Evolutionary conservation across 2,113 vertebrate genomes (phyloP).

Genomic region (Channa maculata): DNA sequence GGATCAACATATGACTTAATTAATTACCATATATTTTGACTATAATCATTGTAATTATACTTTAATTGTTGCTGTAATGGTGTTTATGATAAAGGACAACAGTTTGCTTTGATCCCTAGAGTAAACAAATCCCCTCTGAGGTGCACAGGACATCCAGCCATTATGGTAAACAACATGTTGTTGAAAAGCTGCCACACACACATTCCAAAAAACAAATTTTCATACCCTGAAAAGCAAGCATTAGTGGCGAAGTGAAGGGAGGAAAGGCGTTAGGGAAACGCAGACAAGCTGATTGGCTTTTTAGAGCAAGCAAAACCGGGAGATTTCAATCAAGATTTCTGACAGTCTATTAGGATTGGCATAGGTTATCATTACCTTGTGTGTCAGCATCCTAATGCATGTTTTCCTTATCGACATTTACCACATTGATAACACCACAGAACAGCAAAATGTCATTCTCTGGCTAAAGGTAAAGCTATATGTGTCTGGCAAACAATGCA

Average conservation of each 20-base stretch:
- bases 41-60: too few species aligned
- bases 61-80: too few species aligned
- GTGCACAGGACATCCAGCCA: not conserved
- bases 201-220: conserved; percentile 44
- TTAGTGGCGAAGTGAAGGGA: conserved; percentile 1
- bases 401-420: conserved; percentile 80
- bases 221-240: conserved; percentile 17
- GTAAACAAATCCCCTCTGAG: not conserved
- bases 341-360: conserved; percentile 81
- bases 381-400: conserved; percentile 79
- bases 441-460: conserved; percentile 70
- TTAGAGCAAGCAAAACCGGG: conserved; percentile 61
- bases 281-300: conserved; percentile 72
- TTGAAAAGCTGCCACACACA: conserved; percentile 8
- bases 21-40: too few species aligned
- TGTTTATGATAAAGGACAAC: too few species aligned
- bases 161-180: conserved; percentile 27
- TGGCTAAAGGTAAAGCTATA: conserved; percentile 51
- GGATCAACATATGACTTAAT: too few species aligned
- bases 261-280: conserved; percentile 35
- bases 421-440: conserved; percentile 70
- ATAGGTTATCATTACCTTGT: conserved; percentile 83
- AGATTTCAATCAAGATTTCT: conserved; percentile 86
- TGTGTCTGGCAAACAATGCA: conserved; percentile 65
- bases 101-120: not conserved